Conservation (phyloP, 2,797 vertebrate species). For the Danio choprae region DNA sequence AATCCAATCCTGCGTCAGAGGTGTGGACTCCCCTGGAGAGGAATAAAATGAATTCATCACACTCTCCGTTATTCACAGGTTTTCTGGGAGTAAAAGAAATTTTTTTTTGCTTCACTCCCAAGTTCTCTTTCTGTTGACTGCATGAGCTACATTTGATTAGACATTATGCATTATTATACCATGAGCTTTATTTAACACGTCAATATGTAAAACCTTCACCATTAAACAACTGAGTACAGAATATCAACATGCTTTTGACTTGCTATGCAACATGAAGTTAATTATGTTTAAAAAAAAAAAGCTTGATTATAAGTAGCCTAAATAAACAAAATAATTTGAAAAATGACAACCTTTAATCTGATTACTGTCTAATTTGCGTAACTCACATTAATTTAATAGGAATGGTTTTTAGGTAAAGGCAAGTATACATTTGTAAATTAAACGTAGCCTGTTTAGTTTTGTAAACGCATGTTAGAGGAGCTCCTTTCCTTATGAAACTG, state of each 20-base stretch:
- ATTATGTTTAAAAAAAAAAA: not conserved
- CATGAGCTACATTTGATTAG: not conserved
- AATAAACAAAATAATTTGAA: too few relatives aligned
- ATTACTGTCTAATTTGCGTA: too few relatives aligned
- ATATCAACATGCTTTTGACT: not conserved
- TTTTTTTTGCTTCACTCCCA: not conserved
- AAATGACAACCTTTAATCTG: too few relatives aligned
- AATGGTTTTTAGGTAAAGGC: not conserved
- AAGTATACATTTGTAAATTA: too few relatives aligned
- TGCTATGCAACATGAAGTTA: not conserved
- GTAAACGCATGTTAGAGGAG: not conserved
- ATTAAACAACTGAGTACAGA: not conserved
- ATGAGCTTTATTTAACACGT: not conserved
- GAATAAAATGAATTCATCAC: conserved; percentile 66
- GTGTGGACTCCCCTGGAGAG: conserved; percentile 64
- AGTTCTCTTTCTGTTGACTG: conserved; percentile 13
- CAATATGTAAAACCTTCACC: not conserved
- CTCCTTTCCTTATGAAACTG: not conserved
- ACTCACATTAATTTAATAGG: not conserved
- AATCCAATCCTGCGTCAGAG: conserved; percentile 70
- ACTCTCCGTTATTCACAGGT: conserved; percentile 60
- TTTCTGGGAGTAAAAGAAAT: conserved; percentile 9
- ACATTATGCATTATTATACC: not conserved
- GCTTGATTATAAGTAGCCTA: not conserved
- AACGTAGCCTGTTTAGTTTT: too few relatives aligned